Evolutionary conservation across 2,113 vertebrate species (phyloP), one percentile per base, ranked within the genome.

Genomic region (Oryzias melastigma): DNA sequence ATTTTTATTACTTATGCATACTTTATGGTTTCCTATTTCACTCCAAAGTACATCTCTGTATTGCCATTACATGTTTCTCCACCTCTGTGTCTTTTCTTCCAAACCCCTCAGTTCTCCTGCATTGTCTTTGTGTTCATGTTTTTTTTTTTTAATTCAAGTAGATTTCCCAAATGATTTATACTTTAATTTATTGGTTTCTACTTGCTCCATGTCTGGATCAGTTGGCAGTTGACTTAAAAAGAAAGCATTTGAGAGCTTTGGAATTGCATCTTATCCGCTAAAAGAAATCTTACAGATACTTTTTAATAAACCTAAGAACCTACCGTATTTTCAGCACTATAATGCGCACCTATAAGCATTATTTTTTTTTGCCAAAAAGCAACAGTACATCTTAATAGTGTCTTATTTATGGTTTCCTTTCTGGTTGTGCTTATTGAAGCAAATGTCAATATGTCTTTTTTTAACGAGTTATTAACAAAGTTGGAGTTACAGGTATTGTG

Each of bases 61-160:
- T 61, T 42, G 47, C 50, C 47, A 22, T 43, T 44, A 20, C 20
- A 18, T 19, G 15, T 22, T 10, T 61, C 44, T 50, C 35, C 10
- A 8, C 22, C 41, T 62, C 40, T 22, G 17, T 60, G 47, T 51
- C 59, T 62, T 16, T n/a, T n/a, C 35, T 62, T 43, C 24, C 47
- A 24, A 61, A 50, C 29, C 47, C 5, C 14, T 18, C n/a, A 25
- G 22, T 27, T 14, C 49, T 29, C 16, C 25, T 4, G 20, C 41
- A 45, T 27, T 19, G 16, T 51, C 55, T 44, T 25, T 24, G 20
- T 57, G 13, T 10, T 44, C 20, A 14, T 15, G 20, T 5, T 55
- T 18, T 55, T n/a, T 20, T 55, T 13, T 3, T 22, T 14, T 24
- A 6, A 19, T 51, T 29, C 17, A 7, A 5, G 27, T 19, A 35